Percentiles rank a stretch among this genome's conserved stretches.
Conservation (phyloP, 2,888 invertebrate species). For the Polydesmus complanatus region DNA sequence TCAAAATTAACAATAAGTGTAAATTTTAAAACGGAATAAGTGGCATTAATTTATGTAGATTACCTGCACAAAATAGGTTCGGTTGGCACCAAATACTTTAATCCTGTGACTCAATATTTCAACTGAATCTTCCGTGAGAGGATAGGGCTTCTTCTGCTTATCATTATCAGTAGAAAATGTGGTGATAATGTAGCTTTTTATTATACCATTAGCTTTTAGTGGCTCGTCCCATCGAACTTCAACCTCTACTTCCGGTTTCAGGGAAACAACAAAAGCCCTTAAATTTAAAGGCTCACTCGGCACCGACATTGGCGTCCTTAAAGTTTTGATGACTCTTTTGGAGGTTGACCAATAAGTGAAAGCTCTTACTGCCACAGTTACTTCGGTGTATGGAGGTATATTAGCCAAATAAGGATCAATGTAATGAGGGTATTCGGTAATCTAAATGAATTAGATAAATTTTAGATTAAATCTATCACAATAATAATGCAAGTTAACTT, state of each 20-base stretch:
- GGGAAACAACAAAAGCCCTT: constrained; percentile 51
- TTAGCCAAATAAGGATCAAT: background rate
- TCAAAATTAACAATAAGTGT: constrained; percentile 13
- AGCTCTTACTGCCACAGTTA: constrained; percentile 61
- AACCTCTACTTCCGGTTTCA: constrained; percentile 34
- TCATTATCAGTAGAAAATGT: constrained; percentile 48
- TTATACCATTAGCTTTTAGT: constrained; percentile 53
- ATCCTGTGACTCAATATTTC: constrained; percentile 44
- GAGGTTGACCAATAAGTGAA: constrained; percentile 75
- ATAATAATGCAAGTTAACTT: too few species aligned
- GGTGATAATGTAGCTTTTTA: constrained; percentile 54
- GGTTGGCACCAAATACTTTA: constrained; percentile 42
- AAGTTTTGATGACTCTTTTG: constrained; percentile 40
- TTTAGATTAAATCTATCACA: too few species aligned
- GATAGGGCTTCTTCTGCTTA: background rate
- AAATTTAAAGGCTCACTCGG: constrained; percentile 60
- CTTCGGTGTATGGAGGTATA: constrained; percentile 49
- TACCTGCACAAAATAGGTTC: constrained; percentile 55
- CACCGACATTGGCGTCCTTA: constrained; percentile 34
- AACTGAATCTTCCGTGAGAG: constrained; percentile 26
- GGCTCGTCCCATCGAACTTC: constrained; percentile 72
- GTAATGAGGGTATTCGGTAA: background rate
- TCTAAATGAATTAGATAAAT: too few species aligned
- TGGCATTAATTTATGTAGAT: background rate
- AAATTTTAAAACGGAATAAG: background rate